Evolutionary conservation across 2,113 vertebrate species (phyloP).

Genomic region (Columba livia): DNA sequence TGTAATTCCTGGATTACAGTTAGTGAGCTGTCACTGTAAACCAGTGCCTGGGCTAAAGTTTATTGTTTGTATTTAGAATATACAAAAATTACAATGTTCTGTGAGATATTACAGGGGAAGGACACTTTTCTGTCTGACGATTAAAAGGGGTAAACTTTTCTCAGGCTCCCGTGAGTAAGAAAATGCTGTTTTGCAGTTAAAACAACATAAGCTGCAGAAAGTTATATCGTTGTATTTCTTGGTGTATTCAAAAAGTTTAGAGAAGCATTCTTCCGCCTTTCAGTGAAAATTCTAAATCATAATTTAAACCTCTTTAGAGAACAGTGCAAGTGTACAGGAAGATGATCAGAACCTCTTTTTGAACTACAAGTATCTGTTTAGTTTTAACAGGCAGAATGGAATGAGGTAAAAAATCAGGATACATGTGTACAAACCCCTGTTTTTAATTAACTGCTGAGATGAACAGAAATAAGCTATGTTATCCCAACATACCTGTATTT

Average conservation of each 20-base stretch:
- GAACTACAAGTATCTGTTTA: background rate
- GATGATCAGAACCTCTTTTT: background rate
- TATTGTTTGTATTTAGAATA: background rate
- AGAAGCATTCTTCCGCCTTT: background rate
- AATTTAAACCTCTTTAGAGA: background rate
- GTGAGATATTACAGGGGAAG: background rate
- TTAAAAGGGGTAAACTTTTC: background rate
- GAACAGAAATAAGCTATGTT: background rate
- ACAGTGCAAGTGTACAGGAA: background rate
- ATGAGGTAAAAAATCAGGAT: accelerated
- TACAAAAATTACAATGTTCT: background rate
- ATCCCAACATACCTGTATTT: background rate
- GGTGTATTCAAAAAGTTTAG: background rate
- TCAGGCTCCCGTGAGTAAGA: background rate
- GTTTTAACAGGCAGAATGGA: background rate
- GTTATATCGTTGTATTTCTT: background rate
- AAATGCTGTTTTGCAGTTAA: background rate
- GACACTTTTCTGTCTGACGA: background rate
- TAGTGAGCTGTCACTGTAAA: background rate
- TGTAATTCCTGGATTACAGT: background rate
- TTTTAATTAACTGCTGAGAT: background rate
- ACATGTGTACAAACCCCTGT: accelerated
- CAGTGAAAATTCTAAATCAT: background rate
- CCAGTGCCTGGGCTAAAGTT: background rate
- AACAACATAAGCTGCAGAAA: background rate